Evolutionary conservation across 2,797 vertebrate species (phyloP).

Genomic region (Myotis daubentonii): DNA sequence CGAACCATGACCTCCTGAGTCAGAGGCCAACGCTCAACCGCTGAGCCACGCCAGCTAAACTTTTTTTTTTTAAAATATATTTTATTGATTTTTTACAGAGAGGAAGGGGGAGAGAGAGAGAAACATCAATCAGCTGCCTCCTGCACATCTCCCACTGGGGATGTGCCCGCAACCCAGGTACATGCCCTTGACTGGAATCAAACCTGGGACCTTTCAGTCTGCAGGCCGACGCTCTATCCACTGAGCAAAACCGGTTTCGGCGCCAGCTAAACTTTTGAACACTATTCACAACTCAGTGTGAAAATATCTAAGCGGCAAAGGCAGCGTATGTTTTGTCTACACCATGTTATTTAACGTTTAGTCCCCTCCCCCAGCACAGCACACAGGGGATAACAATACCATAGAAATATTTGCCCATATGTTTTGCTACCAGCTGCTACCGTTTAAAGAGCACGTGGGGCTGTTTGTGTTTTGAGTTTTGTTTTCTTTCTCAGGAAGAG

Average conservation of each 20-base stretch:
- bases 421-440: conserved; percentile 45
- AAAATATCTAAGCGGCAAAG: conserved; percentile 64
- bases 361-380: background rate
- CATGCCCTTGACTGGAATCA: no score
- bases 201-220: no score
- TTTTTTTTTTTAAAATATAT: no score
- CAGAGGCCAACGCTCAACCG: no score
- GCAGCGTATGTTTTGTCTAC: conserved; percentile 63
- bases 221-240: no score
- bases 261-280: conserved; percentile 58
- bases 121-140: no score
- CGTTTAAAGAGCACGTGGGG: conserved; percentile 49
- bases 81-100: no score
- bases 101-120: no score
- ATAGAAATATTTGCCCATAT: conserved; percentile 58
- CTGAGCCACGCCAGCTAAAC: background rate
- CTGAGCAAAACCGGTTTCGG: no score
- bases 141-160: no score
- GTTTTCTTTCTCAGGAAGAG: conserved; percentile 49
- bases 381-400: conserved; percentile 55
- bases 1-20: no score
- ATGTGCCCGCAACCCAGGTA: no score
- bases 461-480: conserved; percentile 47
- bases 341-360: conserved; percentile 61
- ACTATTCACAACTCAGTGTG: conserved; percentile 40